Evolutionary conservation across 2,888 invertebrate species (phyloP), one percentile per base, ranked within the genome.

Genomic region (Polyommatus iphigenia): DNA sequence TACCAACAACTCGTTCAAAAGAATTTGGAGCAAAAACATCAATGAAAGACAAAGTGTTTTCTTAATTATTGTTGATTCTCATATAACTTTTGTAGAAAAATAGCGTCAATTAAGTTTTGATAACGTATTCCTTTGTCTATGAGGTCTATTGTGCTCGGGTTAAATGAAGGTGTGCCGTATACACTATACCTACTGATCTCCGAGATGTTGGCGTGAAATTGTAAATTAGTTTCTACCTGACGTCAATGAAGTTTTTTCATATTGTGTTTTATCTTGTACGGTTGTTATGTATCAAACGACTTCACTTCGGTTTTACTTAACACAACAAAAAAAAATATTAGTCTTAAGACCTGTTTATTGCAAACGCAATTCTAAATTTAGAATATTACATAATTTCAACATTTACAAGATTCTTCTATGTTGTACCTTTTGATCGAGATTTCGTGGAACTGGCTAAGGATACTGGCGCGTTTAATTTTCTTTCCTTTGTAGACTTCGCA

Each of bases 151-250:
- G 24, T 32, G 54, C 1, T 75, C 18, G 29, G 15, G 67, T 18
- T 67, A 67, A 29, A 67, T 75, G 18, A 50, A 75, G 75, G 75
- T 29, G 75, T 59, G 59, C 41, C 59, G 57, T n/a, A 24, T 24
- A 24, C 24, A 24, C 24, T 46, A 29, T 77, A 41, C n/a, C n/a
- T n/a, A n/a, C 24, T 50, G 24, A 62, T 29, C 24, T 71, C 18
- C n/a, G 46, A 41, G 54, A 57, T 72, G 4, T 41, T 59, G 57
- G 32, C 77, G 77, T 77, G 77, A 77, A 77, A 77, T 77, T 77
- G 72, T 57, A 72, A 77, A 77, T 77, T 77, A 71, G 72, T 72
- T 71, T 57, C 41, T 72, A 41, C 18, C 41, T 72, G 77, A 77
- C 77, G 77, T 77, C 72, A 77, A 57, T 59, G 18, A 15, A 32